Conservation (phyloP, 1,140 invertebrate genomes). For the Bilobella aurantiaca region DNA sequence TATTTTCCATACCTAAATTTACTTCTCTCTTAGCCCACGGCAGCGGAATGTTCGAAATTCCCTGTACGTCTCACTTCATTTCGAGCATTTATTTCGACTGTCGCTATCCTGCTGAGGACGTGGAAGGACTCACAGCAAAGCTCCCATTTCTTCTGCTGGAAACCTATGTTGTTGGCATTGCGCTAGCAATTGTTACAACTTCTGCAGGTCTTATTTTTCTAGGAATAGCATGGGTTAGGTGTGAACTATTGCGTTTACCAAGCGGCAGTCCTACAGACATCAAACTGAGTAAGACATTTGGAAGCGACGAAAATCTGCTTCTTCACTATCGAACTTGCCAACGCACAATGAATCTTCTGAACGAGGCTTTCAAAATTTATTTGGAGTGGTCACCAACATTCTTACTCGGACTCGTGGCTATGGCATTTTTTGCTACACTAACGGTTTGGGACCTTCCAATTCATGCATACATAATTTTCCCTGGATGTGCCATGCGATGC, state of each 20-base stretch:
- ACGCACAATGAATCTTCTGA: not conserved
- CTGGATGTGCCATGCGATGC: conserved; percentile 7
- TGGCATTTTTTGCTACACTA: not conserved
- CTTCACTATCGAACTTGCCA: not conserved
- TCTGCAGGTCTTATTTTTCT: not conserved
- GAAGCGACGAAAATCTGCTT: not conserved
- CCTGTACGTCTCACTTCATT: not conserved
- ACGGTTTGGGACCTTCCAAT: not conserved
- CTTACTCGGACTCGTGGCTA: not conserved
- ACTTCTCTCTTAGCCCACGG: not conserved
- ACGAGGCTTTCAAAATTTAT: not conserved
- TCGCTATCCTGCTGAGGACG: not conserved
- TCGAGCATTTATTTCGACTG: not conserved
- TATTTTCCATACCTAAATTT: not conserved
- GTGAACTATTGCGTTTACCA: not conserved
- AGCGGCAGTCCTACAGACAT: not conserved
- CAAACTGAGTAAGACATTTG: too few species aligned
- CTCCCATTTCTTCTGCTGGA: conserved; percentile 7
- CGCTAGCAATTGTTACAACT: not conserved
- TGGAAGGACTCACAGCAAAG: not conserved
- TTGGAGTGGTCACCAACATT: not conserved
- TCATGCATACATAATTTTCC: not conserved
- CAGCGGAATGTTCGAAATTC: not conserved
- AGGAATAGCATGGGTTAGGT: not conserved
- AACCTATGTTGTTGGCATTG: not conserved